Percentiles rank a stretch among this genome's conserved stretches.
These are phyloP conservation scores for Orientallactaga sibirica DNA, from an alignment of 2,797 vertebrate genomes.

Conservation along the genomic window DNA sequence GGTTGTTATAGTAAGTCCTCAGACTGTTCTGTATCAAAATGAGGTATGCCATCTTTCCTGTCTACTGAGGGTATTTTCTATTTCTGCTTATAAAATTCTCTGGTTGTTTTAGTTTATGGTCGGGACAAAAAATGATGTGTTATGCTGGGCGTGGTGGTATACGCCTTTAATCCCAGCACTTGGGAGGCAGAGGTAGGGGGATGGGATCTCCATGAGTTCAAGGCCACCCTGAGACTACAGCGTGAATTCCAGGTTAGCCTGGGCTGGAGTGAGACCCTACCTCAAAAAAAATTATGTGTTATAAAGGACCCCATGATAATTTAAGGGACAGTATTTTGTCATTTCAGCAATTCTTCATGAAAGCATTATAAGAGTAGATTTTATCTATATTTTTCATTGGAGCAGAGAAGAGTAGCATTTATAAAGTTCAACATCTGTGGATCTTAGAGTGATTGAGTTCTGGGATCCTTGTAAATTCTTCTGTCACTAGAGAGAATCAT, in stretches of 20 bases:
- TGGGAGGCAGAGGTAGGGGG: too few relatives aligned
- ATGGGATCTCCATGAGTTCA: too few relatives aligned
- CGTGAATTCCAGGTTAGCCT: too few relatives aligned
- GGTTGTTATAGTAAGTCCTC: constrained; percentile 1
- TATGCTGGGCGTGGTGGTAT: too few relatives aligned
- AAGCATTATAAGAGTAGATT: constrained; percentile 9
- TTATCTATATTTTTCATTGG: constrained; percentile 20
- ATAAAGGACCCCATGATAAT: neutral
- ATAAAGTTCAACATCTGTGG: neutral
- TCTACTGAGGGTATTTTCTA: neutral
- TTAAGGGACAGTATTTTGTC: constrained; percentile 26
- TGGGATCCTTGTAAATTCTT: neutral
- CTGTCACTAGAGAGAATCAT: too few relatives aligned
- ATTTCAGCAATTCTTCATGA: constrained; percentile 12
- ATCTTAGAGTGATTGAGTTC: neutral
- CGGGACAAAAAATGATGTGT: neutral
- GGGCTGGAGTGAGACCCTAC: too few relatives aligned
- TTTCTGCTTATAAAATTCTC: neutral
- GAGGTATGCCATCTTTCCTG: constrained; percentile 9
- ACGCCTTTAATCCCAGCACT: too few relatives aligned
- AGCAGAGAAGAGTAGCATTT: neutral
- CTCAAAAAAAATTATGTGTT: neutral
- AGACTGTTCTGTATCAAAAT: constrained; percentile 30
- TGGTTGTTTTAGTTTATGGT: constrained; percentile 40
- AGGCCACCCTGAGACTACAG: too few relatives aligned